phyloP scores from a whole-genome alignment of 2,797 vertebrate genomes.

The Pseudochaenichthys georgianus region DNA sequence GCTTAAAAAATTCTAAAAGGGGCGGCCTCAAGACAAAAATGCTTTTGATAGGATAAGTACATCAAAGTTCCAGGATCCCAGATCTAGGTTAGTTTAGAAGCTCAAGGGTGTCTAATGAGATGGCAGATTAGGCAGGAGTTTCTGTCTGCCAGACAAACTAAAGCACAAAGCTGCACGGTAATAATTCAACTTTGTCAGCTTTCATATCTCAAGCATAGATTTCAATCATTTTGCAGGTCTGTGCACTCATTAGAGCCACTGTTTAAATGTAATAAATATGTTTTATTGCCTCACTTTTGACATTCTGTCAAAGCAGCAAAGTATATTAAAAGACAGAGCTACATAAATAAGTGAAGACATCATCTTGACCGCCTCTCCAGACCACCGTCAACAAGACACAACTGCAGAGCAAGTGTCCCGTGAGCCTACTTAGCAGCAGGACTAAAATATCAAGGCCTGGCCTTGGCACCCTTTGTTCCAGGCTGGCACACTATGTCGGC shows the following conservation, averaged over 20 bases:
- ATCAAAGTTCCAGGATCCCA: constrained; percentile 76
- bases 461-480: constrained; percentile 56
- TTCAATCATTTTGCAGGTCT: constrained; percentile 52
- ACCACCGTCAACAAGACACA: constrained; percentile 45
- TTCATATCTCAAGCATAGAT: constrained; percentile 38
- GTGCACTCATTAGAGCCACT: constrained; percentile 19
- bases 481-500: constrained; percentile 62
- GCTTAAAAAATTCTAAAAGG: constrained; percentile 68
- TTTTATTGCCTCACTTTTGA: constrained; percentile 14
- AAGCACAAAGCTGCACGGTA: constrained; percentile 51
- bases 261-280: constrained; percentile 52
- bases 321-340: constrained; percentile 25
- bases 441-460: constrained; percentile 68
- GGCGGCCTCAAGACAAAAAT: constrained; percentile 74
- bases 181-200: constrained; percentile 55
- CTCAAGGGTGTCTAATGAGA: constrained; percentile 75
- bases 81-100: constrained; percentile 73
- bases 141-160: constrained; percentile 65
- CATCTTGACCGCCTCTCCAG: constrained; percentile 33
- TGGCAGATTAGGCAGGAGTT: constrained; percentile 69
- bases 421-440: constrained; percentile 49
- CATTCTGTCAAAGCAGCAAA: constrained; percentile 26
- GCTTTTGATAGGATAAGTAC: constrained; percentile 77
- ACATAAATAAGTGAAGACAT: constrained; percentile 42
- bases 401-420: constrained; percentile 41